Evolutionary conservation across 2,888 invertebrate species (phyloP).

Genomic region (Mesorhabditis sp.): DNA sequence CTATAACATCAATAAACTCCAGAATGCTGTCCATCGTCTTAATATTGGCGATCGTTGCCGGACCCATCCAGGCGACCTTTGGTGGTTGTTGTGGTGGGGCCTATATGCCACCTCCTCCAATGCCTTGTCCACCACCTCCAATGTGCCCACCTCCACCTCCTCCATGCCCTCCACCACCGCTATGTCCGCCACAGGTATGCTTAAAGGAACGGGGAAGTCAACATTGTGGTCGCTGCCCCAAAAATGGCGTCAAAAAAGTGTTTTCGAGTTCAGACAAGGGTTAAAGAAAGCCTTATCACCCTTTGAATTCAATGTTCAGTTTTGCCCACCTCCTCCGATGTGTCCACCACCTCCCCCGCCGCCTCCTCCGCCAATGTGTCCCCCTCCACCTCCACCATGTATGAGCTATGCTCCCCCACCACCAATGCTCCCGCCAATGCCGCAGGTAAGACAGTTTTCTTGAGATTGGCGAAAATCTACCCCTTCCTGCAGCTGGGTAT

Average conservation of each 20-base stretch:
- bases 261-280: background rate
- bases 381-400: slow-evolving; percentile 42
- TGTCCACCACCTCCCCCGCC: slow-evolving; percentile 50
- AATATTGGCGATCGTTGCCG: no score
- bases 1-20: no score
- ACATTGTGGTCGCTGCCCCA: background rate
- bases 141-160: slow-evolving; percentile 36
- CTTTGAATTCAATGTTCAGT: slow-evolving; percentile 15
- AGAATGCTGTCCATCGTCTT: no score
- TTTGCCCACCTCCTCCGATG: slow-evolving; percentile 49
- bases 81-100: slow-evolving; percentile 37
- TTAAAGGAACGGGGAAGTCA: background rate
- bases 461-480: no score
- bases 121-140: slow-evolving; percentile 24
- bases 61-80: slow-evolving; percentile 14
- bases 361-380: slow-evolving; percentile 45
- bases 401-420: slow-evolving; percentile 19
- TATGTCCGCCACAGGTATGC: slow-evolving; percentile 37
- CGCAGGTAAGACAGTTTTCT: slow-evolving; percentile 11
- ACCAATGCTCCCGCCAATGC: slow-evolving; percentile 19
- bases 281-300: background rate
- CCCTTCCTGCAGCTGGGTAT: no score
- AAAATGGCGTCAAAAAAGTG: no score
- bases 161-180: slow-evolving; percentile 48
- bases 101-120: slow-evolving; percentile 28